Evolutionary conservation across 2,113 vertebrate species (phyloP), one percentile per base, ranked within the genome.

Genomic region (Urocynchramus pylzowi): DNA sequence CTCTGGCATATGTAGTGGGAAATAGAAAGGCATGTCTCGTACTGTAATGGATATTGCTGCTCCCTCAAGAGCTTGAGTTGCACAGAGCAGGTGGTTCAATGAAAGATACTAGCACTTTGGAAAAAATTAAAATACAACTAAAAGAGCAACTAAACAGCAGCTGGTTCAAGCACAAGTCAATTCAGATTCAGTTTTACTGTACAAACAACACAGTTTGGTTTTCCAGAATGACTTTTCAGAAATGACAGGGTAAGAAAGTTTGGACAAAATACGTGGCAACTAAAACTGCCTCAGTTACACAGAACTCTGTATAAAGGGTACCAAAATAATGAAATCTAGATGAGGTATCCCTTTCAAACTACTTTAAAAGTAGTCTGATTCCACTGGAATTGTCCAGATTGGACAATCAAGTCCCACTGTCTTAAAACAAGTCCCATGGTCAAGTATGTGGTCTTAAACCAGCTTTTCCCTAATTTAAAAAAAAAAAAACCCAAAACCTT

Each of bases 61-160:
- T 98, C 93, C 91, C 97, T 76, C 77, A 90, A 95, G 91, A 93
- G 86, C 61, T 77, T 69, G 90, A 97, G 97, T 88, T 96, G 92
- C 83, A 81, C 7, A 68, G 94, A 96, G 93, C 97, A 98, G 97
- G 98, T 97, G 96, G 95, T 89, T 97, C 96, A 83, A 70, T 64
- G 78, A 71, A 87, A 92, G 79, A 86, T 28, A 95, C 42, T 52
- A 94, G 83, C 45, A 47, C 47, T 89, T 90, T 8, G 27, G 42
- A 96, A 97, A 91, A 95, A 96, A 88, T 35, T 91, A 54, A 88
- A 92, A 87, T 44, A 68, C 84, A 91, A 81, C 82, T 87, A 52
- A 63, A 93, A 82, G 39, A 79, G 89, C 76, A 95, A 75, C 85
- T 89, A 96, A 95, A 95, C 10, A 82, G 64, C 89, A 96, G 90